These are phyloP conservation scores for Tragelaphus strepsiceros DNA, from an alignment of 2,113 vertebrate genomes.

Conservation along the genomic window DNA sequence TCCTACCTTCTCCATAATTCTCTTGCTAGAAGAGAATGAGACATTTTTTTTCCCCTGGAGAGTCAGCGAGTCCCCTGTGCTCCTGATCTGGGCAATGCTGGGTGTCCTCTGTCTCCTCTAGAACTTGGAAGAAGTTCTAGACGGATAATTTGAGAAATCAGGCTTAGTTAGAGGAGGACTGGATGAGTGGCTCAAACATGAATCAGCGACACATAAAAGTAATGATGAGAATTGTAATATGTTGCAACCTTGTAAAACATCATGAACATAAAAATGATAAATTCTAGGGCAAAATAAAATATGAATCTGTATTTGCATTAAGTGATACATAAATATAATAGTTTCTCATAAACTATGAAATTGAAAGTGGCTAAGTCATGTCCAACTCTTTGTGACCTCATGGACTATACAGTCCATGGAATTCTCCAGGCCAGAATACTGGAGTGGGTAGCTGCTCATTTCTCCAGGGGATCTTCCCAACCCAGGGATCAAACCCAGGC, in stretches of 20 bases:
- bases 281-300: background rate
- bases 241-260: background rate
- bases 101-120: fast-evolving
- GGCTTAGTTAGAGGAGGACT: fast-evolving
- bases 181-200: background rate
- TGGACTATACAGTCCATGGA: background rate
- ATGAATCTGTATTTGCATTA: background rate
- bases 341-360: background rate
- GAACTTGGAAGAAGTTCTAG: background rate
- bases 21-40: background rate
- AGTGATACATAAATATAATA: background rate
- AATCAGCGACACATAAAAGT: background rate
- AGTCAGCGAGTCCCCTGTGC: background rate
- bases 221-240: background rate
- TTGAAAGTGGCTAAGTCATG: background rate
- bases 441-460: background rate
- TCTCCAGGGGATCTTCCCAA: background rate
- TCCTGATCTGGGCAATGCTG: too few relatives aligned
- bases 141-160: background rate
- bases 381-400: background rate
- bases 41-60: background rate
- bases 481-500: background rate
- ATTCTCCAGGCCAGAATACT: background rate
- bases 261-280: background rate
- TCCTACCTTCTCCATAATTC: background rate